Percentiles rank a stretch among this genome's conserved stretches.
Conservation (phyloP, 2,888 invertebrate species). For the Ormyrus thymus region DNA sequence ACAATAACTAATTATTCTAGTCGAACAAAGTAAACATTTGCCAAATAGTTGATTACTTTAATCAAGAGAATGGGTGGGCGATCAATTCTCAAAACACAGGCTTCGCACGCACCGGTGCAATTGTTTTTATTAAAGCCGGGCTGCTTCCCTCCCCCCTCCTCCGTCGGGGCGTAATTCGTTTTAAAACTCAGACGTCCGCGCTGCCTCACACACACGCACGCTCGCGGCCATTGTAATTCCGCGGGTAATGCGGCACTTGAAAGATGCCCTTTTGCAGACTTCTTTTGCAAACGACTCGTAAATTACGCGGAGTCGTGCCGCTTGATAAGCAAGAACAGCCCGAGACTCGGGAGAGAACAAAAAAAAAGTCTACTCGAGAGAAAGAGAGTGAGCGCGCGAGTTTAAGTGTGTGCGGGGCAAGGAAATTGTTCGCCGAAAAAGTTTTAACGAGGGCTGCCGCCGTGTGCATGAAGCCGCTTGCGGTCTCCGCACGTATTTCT, state of each 20-base stretch:
- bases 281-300: slow-evolving; percentile 35
- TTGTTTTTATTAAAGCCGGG: too few relatives aligned
- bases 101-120: too few relatives aligned
- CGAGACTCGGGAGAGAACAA: not conserved
- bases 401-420: slow-evolving; percentile 42
- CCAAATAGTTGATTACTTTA: slow-evolving; percentile 40
- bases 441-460: slow-evolving; percentile 58
- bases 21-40: slow-evolving; percentile 17
- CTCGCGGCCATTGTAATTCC: not conserved
- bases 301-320: slow-evolving; percentile 28
- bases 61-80: slow-evolving; percentile 17
- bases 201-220: not conserved
- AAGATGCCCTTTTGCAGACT: slow-evolving; percentile 3
- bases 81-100: slow-evolving; percentile 39
- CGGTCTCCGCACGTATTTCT: too few relatives aligned
- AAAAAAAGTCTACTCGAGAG: not conserved
- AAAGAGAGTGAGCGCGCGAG: not conserved
- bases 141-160: too few relatives aligned
- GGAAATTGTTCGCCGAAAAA: slow-evolving; percentile 61
- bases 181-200: not conserved
- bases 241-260: not conserved
- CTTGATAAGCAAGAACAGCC: slow-evolving; percentile 40
- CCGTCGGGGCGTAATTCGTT: not conserved
- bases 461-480: too few relatives aligned
- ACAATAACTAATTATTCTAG: slow-evolving; percentile 7